These are phyloP conservation scores for Euphonia xanthogaster DNA, from an alignment of 2,797 vertebrate species.

Conservation along the genomic window DNA sequence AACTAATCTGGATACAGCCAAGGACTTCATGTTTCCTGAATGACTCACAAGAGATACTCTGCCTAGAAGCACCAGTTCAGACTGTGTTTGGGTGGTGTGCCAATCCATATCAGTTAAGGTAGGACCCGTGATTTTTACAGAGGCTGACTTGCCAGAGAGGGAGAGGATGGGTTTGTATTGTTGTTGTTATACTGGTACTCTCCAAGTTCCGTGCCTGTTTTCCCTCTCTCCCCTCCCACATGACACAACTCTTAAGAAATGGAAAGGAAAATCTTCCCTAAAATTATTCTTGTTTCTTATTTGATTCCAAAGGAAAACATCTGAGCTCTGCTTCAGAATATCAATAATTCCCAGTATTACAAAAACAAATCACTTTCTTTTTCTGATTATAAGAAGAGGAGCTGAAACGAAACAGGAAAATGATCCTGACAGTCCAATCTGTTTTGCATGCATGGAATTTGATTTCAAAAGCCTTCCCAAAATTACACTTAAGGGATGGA, in stretches of 20 bases:
- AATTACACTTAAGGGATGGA: not conserved
- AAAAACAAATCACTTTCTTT: not conserved
- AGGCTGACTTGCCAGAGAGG: not conserved
- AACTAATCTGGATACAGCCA: not conserved
- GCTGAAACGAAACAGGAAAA: not conserved
- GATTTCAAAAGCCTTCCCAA: not conserved
- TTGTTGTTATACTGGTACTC: not conserved
- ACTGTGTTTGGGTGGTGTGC: not conserved
- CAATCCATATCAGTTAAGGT: not conserved
- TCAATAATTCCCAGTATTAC: not conserved
- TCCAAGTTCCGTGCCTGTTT: not conserved
- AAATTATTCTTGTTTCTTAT: not conserved
- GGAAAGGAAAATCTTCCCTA: not conserved
- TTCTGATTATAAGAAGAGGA: not conserved
- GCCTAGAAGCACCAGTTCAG: not conserved
- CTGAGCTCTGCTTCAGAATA: not conserved
- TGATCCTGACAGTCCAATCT: not conserved
- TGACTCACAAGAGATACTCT: not conserved
- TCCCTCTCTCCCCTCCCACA: not conserved
- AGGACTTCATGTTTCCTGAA: not conserved
- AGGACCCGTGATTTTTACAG: not conserved
- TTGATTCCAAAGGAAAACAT: not conserved
- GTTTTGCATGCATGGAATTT: not conserved
- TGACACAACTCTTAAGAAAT: not conserved
- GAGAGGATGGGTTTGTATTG: not conserved